Evolutionary conservation across 2,888 invertebrate genomes (phyloP).

Genomic region (Mactromeris polynyma): DNA sequence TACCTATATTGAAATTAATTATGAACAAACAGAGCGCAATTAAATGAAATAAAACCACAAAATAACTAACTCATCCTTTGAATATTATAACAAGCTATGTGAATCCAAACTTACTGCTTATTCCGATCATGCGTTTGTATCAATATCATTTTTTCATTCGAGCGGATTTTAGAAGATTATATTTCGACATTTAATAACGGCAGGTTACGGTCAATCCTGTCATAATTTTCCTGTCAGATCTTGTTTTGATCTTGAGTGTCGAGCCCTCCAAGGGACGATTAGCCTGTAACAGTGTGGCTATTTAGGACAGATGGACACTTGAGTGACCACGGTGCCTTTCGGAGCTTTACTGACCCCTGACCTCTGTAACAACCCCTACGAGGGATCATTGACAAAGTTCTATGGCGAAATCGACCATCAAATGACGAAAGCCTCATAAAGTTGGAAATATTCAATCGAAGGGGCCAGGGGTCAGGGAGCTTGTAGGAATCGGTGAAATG

Average conservation of each 20-base stretch:
- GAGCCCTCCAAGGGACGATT: constrained; percentile 39
- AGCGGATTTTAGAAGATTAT: not conserved
- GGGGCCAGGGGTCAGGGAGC: constrained; percentile 8
- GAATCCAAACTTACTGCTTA: not conserved
- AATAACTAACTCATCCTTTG: no score
- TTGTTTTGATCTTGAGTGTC: constrained; percentile 55
- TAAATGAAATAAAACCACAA: no score
- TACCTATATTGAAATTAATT: no score
- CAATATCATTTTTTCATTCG: not conserved
- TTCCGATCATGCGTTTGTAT: not conserved
- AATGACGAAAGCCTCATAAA: constrained; percentile 56
- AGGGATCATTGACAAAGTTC: constrained; percentile 49
- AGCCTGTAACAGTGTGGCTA: constrained; percentile 57
- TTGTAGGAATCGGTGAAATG: constrained; percentile 21
- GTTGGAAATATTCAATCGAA: constrained; percentile 25
- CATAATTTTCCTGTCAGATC: constrained; percentile 59
- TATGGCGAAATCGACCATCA: constrained; percentile 29
- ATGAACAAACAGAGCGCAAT: no score
- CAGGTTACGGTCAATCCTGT: constrained; percentile 29
- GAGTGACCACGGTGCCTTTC: constrained; percentile 50
- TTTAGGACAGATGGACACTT: constrained; percentile 69
- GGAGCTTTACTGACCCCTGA: constrained; percentile 59
- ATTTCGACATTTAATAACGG: constrained; percentile 8
- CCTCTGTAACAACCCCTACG: constrained; percentile 33
- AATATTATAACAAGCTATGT: no score